Evolutionary conservation across 1,140 invertebrate species (phyloP), one percentile per base, ranked within the genome.

Genomic region (Leguminivora glycinivorella): DNA sequence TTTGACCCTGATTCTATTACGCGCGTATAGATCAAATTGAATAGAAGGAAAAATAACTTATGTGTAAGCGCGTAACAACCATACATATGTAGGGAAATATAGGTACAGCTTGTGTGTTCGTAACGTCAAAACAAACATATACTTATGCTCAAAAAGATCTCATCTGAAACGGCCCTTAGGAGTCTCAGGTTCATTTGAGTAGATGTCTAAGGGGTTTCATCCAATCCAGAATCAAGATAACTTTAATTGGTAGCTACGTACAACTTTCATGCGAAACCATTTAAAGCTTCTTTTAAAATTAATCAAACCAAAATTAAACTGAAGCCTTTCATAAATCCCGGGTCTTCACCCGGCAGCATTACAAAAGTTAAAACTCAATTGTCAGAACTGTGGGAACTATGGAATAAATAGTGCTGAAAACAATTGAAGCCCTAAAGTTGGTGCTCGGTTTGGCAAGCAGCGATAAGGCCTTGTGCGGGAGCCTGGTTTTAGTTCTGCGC

Each of bases 401-500:
- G 10, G 17, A 52, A 17, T 19, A 22, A 43, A n/a, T 9, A 52
- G 47, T 52, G 19, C 19, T 58, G 58, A 29, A 29, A 63, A 63
- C 58, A 63, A 29, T 63, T 29, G 58, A 29, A 58, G 25, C 58
- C 58, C 58, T 63, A 31, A 63, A 63, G 58, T 63, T 63, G 25
- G 29, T 63, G 58, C 58, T 31, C 26, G 58, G 58, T 29, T 63
- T 63, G 58, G 58, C 26, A 63, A 29, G n/a, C 58, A 63, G 58
- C 25, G 58, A 63, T 63, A 63, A 63, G 26, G 58, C 58, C 58
- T 38, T n/a, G 25, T 29, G n/a, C 58, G 58, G 40, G n/a, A 19
- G 58, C 14, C 29, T 29, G 24, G 58, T 26, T 63, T 29, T 63
- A 63, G 24, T 63, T 63, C 26, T 17, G 14, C 26, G 58, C n/a